These are phyloP conservation scores for Ptilonorhynchus violaceus DNA, from an alignment of 2,113 vertebrate species.

Conservation along the genomic window DNA sequence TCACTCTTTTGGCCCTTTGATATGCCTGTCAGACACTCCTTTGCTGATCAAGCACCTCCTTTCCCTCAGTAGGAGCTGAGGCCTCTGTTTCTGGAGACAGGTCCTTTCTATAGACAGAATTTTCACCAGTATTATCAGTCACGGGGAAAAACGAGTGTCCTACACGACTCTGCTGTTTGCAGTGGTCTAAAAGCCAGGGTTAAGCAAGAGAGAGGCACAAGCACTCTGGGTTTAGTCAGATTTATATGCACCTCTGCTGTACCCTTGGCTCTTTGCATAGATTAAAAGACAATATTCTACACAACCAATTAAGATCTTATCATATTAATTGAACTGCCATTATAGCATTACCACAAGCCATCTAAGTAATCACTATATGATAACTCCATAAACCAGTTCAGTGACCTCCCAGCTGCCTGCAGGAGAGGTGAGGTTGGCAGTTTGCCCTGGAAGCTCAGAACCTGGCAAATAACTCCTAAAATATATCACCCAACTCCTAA, in stretches of 20 bases:
- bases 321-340: slow-evolving; percentile 69
- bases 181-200: background rate
- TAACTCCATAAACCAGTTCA: slow-evolving; percentile 50
- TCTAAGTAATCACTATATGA: slow-evolving; percentile 58
- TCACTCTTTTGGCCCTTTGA: background rate
- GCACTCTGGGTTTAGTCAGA: slow-evolving; percentile 11
- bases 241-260: slow-evolving; percentile 35
- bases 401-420: slow-evolving; percentile 1
- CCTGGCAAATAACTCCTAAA: background rate
- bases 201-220: background rate
- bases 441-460: background rate
- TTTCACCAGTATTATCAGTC: background rate
- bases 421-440: slow-evolving; percentile 26
- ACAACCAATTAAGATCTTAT: slow-evolving; percentile 70
- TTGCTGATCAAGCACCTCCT: background rate
- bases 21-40: background rate
- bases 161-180: background rate
- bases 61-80: background rate
- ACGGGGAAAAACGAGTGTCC: background rate
- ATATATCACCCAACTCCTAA: too few relatives aligned
- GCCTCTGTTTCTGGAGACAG: background rate
- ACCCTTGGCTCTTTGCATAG: slow-evolving; percentile 46
- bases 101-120: background rate
- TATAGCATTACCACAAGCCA: slow-evolving; percentile 59
- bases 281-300: slow-evolving; percentile 66